phyloP scores from a whole-genome alignment of 1,140 invertebrate species.

The Marisa cornuarietis region DNA sequence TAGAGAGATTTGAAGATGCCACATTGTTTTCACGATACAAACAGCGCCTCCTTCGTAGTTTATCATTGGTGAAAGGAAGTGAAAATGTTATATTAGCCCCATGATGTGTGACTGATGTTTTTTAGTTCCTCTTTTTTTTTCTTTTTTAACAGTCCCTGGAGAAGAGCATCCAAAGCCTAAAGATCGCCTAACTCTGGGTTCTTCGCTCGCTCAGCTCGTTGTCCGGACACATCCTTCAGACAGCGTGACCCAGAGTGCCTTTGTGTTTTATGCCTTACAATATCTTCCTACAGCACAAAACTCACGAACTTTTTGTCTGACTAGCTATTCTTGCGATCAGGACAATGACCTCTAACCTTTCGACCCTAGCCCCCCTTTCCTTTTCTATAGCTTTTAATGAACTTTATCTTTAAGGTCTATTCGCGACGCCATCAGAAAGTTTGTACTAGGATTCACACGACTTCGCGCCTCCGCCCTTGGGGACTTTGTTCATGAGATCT shows the following conservation, averaged over 20 bases:
- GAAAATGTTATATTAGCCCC: background rate
- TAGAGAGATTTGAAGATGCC: background rate
- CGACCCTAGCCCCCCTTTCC: no score
- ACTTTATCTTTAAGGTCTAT: no score
- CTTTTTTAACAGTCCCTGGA: conserved; percentile 61
- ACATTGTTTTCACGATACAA: background rate
- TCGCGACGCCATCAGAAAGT: background rate
- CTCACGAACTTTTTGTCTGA: no score
- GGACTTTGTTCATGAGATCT: background rate
- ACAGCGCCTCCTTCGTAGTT: background rate
- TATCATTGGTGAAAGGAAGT: no score
- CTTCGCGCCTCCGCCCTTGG: background rate
- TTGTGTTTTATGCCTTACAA: no score
- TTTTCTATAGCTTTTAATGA: no score
- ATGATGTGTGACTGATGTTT: no score
- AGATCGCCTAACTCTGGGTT: conserved; percentile 40
- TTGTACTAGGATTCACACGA: background rate
- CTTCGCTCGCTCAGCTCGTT: no score
- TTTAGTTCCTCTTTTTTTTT: conserved; percentile 21
- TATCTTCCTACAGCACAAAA: no score
- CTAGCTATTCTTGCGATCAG: background rate
- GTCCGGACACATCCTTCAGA: no score
- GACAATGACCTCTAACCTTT: background rate
- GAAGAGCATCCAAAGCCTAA: conserved; percentile 59
- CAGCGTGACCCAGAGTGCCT: no score